Percentiles rank a stretch among this genome's conserved stretches.
Conservation (phyloP, 2,113 vertebrate genomes). For the Pachypanchax playfairii region DNA sequence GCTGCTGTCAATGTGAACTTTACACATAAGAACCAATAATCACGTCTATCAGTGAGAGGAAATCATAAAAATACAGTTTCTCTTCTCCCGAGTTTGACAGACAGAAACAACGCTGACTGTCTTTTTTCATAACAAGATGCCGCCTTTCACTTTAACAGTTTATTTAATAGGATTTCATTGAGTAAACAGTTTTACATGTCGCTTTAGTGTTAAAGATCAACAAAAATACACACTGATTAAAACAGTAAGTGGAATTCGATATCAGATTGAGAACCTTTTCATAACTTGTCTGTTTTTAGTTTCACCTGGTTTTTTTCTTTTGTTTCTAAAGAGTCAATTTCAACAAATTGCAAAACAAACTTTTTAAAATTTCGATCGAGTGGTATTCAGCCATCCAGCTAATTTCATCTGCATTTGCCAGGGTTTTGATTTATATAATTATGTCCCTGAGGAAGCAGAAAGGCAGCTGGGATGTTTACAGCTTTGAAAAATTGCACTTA, state of each 20-base stretch:
- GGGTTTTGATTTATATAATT: neutral
- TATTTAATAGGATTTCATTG: neutral
- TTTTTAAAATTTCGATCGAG: neutral
- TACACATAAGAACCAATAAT: slow-evolving; percentile 24
- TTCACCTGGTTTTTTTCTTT: neutral
- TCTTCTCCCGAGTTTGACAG: slow-evolving; percentile 13
- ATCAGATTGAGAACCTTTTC: slow-evolving; percentile 17
- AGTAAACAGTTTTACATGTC: slow-evolving; percentile 9
- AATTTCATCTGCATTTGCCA: slow-evolving; percentile 7
- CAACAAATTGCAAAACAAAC: neutral
- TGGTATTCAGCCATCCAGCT: neutral
- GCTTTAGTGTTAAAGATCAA: neutral
- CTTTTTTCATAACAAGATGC: slow-evolving; percentile 6
- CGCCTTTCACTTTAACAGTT: neutral
- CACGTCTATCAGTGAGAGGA: slow-evolving; percentile 3
- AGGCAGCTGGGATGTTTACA: neutral
- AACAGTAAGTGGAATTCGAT: neutral
- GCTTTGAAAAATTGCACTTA: slow-evolving; percentile 3
- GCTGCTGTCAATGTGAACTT: slow-evolving; percentile 8
- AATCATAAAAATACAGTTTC: neutral
- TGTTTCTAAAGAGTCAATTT: neutral
- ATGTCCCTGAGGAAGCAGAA: neutral
- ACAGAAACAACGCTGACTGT: neutral
- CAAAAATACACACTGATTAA: slow-evolving; percentile 8
- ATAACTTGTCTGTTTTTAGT: neutral